Evolutionary conservation across 2,797 vertebrate genomes (phyloP), one percentile per base, ranked within the genome.

Genomic region (Myotis daubentonii): DNA sequence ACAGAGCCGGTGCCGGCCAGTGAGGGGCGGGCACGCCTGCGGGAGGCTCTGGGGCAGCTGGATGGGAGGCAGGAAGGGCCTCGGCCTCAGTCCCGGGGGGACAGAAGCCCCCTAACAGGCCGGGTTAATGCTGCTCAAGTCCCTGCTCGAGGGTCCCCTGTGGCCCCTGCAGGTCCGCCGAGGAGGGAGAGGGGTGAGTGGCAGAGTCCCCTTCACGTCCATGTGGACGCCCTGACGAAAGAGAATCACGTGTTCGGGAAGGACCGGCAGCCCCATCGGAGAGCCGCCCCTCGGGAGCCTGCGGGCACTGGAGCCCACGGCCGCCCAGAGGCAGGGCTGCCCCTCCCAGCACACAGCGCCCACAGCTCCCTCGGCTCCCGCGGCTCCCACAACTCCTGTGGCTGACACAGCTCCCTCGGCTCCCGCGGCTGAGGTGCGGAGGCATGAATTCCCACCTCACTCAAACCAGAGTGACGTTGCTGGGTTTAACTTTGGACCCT

Each of bases 391-490:
- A 38, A 5, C 38, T 36, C 36, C 36, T 36, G 36, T 36, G 36
- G 36, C 41, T 41, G 6, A 7, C 8, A 2, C 41, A 1, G 41
- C 41, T 8, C 41, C 41, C 8, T 2, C 8, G 41, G 4, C 20
- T 23, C 55, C 60, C 5, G 3, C 30, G 28, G 41, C 41, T 16
- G 15, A 17, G 41, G 41, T 30, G 13, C 9, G 3, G 49, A 22
- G 8, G 4, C 17, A 0, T 19, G 6, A 23, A 16, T 0, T 1
- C 8, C 76, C 7, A 16, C 30, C 28, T n/a, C 36, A 0, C 28
- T n/a, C 60, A 47, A 2, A 5, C 11, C 12, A 4, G 41, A 44
- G 28, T 15, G 8, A 33, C 70, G 5, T 30, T 2, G 17, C n/a
- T 9, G 36, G 53, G 25, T 33, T 60, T 22, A 0, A 0, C 8